Conservation (phyloP, 2,113 vertebrate species). For the Budorcas taxicolor region DNA sequence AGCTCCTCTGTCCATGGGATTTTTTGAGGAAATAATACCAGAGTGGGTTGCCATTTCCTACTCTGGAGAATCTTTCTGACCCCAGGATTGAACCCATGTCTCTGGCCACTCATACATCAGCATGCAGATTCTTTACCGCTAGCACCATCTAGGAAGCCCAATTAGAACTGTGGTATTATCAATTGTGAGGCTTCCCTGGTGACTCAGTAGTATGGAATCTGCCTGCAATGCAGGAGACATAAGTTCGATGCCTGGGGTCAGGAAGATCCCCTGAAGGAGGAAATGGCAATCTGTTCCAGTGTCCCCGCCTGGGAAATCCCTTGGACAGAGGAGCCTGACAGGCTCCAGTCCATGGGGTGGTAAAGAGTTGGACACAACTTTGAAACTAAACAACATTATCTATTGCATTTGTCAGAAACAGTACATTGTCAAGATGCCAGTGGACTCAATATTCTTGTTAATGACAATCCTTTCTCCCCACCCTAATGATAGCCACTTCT, state of each 20-base stretch:
- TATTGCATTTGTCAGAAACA: not conserved
- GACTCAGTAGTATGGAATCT: not conserved
- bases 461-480: not conserved
- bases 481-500: not conserved
- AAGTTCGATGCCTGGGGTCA: not conserved
- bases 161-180: not conserved
- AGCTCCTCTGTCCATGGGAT: not conserved
- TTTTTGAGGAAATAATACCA: not conserved
- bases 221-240: not conserved
- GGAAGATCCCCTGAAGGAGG: not conserved
- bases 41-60: not conserved
- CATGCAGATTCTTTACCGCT: not conserved
- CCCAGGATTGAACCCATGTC: not conserved
- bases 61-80: rapidly evolving
- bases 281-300: not conserved
- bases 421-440: not conserved
- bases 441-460: not conserved
- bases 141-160: not conserved
- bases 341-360: not conserved
- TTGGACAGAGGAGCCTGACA: not conserved
- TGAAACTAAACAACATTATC: not conserved
- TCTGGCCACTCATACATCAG: not conserved
- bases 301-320: not conserved
- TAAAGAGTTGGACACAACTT: not conserved
- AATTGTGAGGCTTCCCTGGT: not conserved